A percentile compares a stretch with the other conserved stretches of the same genome.
phyloP scores from a whole-genome alignment of 2,888 invertebrate genomes.

The Andrena praecox region DNA sequence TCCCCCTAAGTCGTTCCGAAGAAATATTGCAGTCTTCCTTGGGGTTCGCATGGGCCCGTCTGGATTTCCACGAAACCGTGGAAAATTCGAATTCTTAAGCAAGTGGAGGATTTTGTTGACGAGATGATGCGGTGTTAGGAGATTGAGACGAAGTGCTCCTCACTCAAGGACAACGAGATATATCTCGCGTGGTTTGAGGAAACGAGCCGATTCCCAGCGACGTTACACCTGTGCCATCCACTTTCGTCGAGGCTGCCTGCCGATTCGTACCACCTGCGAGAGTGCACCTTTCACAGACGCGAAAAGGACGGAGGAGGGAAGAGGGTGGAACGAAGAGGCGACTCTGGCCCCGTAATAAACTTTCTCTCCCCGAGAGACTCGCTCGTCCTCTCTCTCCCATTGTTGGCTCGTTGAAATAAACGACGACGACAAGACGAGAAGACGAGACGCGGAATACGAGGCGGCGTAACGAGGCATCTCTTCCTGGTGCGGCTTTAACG shows the following conservation, averaged over 20 bases:
- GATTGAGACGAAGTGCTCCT: too few relatives aligned
- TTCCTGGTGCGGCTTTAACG: constrained; percentile 69
- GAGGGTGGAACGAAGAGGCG: constrained; percentile 37
- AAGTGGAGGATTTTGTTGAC: too few relatives aligned
- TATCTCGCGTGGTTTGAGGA: constrained; percentile 20
- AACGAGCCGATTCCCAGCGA: constrained; percentile 39
- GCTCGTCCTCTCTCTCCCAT: constrained; percentile 34
- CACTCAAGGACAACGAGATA: not conserved
- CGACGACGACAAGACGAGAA: constrained; percentile 40
- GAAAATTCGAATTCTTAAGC: too few relatives aligned
- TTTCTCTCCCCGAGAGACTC: constrained; percentile 61
- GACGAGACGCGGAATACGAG: constrained; percentile 63
- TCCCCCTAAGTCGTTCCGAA: too few relatives aligned
- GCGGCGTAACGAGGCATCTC: constrained; percentile 67
- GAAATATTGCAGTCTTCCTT: not conserved
- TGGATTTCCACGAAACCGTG: not conserved
- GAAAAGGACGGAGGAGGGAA: constrained; percentile 8
- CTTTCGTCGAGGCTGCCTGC: constrained; percentile 63
- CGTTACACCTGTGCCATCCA: constrained; percentile 65
- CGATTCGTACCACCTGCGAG: constrained; percentile 68
- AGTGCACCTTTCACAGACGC: constrained; percentile 58
- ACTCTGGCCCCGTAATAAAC: constrained; percentile 67
- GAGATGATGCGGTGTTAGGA: too few relatives aligned
- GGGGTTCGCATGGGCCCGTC: not conserved
- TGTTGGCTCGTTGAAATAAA: constrained; percentile 62